phyloP scores from a whole-genome alignment of 2,888 invertebrate genomes.

The Lasioglossum lativentre region DNA sequence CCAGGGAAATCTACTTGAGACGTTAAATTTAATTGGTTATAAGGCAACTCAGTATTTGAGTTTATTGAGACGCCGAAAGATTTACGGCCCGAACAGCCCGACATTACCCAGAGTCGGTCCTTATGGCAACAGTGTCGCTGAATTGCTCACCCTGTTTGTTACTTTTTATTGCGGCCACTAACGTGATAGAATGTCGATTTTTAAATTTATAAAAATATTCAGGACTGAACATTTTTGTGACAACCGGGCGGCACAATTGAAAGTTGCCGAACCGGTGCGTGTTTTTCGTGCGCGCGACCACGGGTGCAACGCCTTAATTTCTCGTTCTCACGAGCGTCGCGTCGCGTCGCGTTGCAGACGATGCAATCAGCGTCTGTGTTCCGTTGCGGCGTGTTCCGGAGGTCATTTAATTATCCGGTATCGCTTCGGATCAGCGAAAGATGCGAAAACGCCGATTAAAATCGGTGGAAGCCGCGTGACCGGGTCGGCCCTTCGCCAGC shows the following conservation, averaged over 20 bases:
- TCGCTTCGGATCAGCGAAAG: neutral
- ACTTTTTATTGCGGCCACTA: neutral
- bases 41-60: neutral
- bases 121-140: neutral
- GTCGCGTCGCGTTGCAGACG: neutral
- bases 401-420: slow-evolving; percentile 19
- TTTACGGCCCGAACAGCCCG: neutral
- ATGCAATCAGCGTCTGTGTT: neutral
- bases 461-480: neutral
- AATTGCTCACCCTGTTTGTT: too few species aligned
- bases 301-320: neutral
- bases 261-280: neutral
- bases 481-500: neutral
- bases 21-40: slow-evolving; percentile 14
- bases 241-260: neutral
- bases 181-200: neutral
- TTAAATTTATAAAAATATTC: neutral
- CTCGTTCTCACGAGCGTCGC: neutral
- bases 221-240: neutral
- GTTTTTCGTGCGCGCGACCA: neutral
- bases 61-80: neutral
- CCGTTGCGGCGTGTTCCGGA: neutral
- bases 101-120: neutral
- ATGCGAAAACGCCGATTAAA: slow-evolving; percentile 17
- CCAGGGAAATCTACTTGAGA: neutral